phyloP scores from a whole-genome alignment of 1,140 invertebrate genomes.

The Meloidogyne hapla region DNA sequence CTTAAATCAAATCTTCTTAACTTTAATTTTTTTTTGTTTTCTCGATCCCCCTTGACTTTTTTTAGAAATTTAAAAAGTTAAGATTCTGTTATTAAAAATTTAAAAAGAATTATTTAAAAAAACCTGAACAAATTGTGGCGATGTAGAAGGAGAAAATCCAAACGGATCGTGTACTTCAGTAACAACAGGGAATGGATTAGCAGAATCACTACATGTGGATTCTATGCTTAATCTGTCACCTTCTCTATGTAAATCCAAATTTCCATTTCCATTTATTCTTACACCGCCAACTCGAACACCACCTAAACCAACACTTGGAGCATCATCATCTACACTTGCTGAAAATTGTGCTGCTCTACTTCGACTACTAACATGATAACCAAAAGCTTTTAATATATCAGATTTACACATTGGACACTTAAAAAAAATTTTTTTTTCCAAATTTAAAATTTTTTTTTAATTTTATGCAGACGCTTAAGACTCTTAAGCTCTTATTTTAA shows the following conservation, averaged over 20 bases:
- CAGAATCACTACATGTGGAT: constrained; percentile 53
- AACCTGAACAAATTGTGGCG: constrained; percentile 55
- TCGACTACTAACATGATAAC: constrained; percentile 64
- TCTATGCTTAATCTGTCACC: constrained; percentile 35
- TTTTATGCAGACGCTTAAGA: too few relatives aligned
- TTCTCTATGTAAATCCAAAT: not conserved
- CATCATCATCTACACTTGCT: constrained; percentile 32
- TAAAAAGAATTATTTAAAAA: not conserved
- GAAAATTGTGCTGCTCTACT: constrained; percentile 45
- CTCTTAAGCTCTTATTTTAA: too few relatives aligned
- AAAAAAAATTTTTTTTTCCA: too few relatives aligned
- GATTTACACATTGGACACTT: constrained; percentile 85
- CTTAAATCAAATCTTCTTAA: too few relatives aligned
- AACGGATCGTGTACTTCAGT: constrained; percentile 59
- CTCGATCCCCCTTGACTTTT: too few relatives aligned
- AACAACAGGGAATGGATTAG: constrained; percentile 54
- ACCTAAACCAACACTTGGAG: not conserved
- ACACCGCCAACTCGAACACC: not conserved
- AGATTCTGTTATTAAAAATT: too few relatives aligned
- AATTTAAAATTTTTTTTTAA: too few relatives aligned
- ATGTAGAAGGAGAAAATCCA: constrained; percentile 53
- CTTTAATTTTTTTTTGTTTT: too few relatives aligned
- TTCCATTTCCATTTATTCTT: not conserved
- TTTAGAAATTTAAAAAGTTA: too few relatives aligned
- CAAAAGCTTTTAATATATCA: constrained; percentile 87